phyloP scores from a whole-genome alignment of 2,113 vertebrate genomes.

The Seriola rivoliana region DNA sequence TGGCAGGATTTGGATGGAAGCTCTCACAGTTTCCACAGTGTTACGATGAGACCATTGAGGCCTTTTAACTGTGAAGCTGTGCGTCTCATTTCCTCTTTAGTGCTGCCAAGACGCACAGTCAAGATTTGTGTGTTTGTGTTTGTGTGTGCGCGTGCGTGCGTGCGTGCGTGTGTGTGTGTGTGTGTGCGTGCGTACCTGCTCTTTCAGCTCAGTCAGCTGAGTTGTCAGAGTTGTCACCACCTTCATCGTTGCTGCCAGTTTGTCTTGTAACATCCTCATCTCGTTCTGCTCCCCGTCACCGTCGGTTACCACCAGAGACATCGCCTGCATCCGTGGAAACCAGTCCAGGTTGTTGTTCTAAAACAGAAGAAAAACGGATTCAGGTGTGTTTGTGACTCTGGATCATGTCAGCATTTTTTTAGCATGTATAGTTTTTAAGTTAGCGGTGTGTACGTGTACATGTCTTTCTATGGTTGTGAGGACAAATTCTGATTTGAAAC shows the following conservation, averaged over 20 bases:
- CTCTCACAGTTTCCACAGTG: too few relatives aligned
- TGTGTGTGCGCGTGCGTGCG: too few relatives aligned
- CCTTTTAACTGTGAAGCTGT: too few relatives aligned
- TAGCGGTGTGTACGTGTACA: neutral
- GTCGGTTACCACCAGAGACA: constrained; percentile 96
- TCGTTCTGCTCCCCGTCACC: constrained; percentile 97
- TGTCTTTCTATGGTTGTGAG: too few relatives aligned
- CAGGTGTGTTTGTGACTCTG: neutral
- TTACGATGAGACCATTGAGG: too few relatives aligned
- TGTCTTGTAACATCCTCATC: constrained; percentile 95
- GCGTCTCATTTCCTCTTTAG: too few relatives aligned
- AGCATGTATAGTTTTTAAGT: too few relatives aligned
- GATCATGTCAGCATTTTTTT: too few relatives aligned
- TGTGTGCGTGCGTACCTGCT: constrained; percentile 89
- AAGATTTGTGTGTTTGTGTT: too few relatives aligned
- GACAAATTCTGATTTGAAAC: too few relatives aligned
- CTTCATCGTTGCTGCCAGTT: constrained; percentile 92
- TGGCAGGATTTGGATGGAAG: too few relatives aligned
- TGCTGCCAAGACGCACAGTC: too few relatives aligned
- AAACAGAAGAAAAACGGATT: neutral
- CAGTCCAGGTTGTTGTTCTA: constrained; percentile 98
- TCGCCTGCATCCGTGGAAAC: constrained; percentile 98
- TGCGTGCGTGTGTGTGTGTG: neutral
- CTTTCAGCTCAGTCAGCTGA: constrained; percentile 95
- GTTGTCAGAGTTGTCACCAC: constrained; percentile 91